Conservation (phyloP, 2,797 vertebrate genomes). For the Champsocephalus gunnari region DNA sequence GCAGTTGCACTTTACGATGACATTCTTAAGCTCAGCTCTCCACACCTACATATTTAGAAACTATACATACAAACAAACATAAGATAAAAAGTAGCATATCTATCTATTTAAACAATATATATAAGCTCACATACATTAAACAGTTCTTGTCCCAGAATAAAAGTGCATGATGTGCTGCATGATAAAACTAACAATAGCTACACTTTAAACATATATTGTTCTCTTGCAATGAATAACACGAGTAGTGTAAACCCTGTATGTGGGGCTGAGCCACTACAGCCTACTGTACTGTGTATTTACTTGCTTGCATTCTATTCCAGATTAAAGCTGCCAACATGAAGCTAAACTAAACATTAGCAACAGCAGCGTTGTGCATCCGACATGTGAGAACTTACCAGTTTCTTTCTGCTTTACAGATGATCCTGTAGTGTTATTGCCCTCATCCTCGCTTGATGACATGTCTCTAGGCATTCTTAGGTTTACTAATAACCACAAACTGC, state of each 20-base stretch:
- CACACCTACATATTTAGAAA: too few species aligned
- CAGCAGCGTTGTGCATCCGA: neutral
- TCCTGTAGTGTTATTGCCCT: neutral
- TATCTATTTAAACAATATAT: too few species aligned
- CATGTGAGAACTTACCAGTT: conserved; percentile 40
- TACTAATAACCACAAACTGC: neutral
- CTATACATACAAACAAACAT: too few species aligned
- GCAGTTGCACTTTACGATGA: too few species aligned
- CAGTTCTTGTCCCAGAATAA: too few species aligned
- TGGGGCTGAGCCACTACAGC: neutral
- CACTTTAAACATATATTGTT: too few species aligned
- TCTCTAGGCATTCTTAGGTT: conserved; percentile 58
- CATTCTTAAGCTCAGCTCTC: too few species aligned
- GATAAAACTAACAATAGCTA: too few species aligned
- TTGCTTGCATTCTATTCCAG: neutral
- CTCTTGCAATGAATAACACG: neutral
- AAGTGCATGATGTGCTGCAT: too few species aligned
- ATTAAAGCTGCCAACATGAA: neutral
- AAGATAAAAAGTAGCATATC: too few species aligned
- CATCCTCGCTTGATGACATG: conserved; percentile 66
- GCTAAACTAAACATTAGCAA: neutral
- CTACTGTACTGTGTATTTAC: neutral
- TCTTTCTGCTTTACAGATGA: neutral
- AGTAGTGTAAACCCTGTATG: rapidly evolving
- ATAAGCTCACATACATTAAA: too few species aligned